A percentile compares a stretch with the other conserved stretches of the same genome.
Evolutionary conservation across 2,113 vertebrate species (phyloP).

Genomic region (Furnarius figulus): DNA sequence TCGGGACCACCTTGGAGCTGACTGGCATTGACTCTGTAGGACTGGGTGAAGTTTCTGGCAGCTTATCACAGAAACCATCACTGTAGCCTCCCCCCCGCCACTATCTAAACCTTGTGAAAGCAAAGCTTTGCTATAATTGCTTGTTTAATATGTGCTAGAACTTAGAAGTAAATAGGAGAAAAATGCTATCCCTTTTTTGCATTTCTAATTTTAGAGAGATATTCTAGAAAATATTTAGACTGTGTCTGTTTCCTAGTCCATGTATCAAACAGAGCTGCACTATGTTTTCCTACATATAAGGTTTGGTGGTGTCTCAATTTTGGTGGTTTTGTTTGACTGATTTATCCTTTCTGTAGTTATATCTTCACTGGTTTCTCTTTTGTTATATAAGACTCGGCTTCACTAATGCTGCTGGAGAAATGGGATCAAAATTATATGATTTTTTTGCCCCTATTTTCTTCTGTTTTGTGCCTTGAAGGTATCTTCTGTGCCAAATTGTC

Average conservation of each 20-base stretch:
- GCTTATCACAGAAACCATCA: not conserved
- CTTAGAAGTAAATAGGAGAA: not conserved
- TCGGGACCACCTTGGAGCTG: not conserved
- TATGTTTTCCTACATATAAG: not conserved
- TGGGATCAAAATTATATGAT: not conserved
- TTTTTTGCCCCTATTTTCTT: not conserved
- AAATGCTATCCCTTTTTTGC: not conserved
- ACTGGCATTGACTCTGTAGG: not conserved
- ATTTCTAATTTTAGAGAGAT: not conserved
- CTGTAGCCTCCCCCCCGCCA: too few relatives aligned
- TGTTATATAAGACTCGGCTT: not conserved
- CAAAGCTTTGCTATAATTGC: not conserved
- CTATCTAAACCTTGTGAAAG: not conserved
- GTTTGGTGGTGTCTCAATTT: not conserved
- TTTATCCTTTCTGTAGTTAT: not conserved
- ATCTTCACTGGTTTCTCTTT: not conserved
- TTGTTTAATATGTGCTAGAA: not conserved
- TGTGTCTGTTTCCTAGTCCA: not conserved
- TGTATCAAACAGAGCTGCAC: rapidly evolving
- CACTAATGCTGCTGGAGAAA: not conserved
- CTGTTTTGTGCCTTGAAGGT: not conserved
- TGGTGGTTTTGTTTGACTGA: not conserved
- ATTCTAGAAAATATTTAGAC: not conserved
- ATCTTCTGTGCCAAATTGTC: not conserved
- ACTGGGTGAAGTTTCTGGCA: not conserved